phyloP scores from a whole-genome alignment of 1,140 invertebrate genomes.

The Drosophila orosa region DNA sequence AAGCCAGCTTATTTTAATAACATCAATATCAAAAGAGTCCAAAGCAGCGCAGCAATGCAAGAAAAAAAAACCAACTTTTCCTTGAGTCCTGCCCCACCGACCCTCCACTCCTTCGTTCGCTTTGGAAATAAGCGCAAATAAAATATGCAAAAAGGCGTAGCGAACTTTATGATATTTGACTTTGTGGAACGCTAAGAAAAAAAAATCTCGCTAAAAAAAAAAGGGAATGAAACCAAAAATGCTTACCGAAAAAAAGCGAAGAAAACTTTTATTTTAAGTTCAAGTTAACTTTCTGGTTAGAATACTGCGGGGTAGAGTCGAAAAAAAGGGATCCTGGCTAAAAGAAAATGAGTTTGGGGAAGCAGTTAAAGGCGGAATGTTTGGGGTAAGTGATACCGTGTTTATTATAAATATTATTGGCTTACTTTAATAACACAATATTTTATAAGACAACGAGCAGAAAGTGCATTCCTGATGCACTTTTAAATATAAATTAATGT shows the following conservation, averaged over 20 bases:
- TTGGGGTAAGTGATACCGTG: slow-evolving; percentile 1
- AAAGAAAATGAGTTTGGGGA: neutral
- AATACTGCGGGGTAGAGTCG: slow-evolving; percentile 40
- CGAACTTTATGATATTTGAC: slow-evolving; percentile 82
- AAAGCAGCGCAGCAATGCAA: slow-evolving; percentile 47
- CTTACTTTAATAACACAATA: neutral
- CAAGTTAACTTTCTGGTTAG: slow-evolving; percentile 80
- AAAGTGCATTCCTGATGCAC: neutral
- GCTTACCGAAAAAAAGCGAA: slow-evolving; percentile 42
- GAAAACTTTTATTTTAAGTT: slow-evolving; percentile 82
- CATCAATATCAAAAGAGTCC: slow-evolving; percentile 37
- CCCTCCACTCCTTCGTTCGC: slow-evolving; percentile 7
- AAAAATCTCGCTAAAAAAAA: slow-evolving; percentile 42
- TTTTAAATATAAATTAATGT: too few species aligned
- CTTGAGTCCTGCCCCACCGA: slow-evolving; percentile 16
- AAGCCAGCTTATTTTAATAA: slow-evolving; percentile 27
- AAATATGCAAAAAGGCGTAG: slow-evolving; percentile 82
- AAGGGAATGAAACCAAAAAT: slow-evolving; percentile 39
- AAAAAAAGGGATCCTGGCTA: slow-evolving; percentile 9
- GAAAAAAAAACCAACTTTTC: slow-evolving; percentile 45
- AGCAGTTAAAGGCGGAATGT: neutral
- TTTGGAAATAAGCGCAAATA: slow-evolving; percentile 77
- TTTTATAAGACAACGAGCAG: neutral
- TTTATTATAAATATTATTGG: too few species aligned
- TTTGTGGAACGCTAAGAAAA: slow-evolving; percentile 70